Conservation (phyloP, 2,113 vertebrate species). For the Amblyopsis rosae region DNA sequence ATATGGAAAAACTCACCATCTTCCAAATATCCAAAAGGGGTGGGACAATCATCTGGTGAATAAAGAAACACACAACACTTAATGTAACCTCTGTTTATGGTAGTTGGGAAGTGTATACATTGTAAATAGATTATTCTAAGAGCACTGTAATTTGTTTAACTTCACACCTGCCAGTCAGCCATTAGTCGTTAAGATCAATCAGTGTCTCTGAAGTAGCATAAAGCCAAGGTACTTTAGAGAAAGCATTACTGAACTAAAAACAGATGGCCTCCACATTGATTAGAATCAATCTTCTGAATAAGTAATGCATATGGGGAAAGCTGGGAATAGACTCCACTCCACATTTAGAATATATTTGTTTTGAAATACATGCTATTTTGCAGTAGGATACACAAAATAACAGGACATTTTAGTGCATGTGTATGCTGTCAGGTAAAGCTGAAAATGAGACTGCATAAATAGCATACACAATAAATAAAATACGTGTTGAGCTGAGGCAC, state of each 20-base stretch:
- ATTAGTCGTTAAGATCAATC: slow-evolving; percentile 31
- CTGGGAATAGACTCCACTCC: background rate
- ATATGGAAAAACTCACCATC: slow-evolving; percentile 67
- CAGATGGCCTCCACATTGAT: slow-evolving; percentile 40
- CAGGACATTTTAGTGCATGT: background rate
- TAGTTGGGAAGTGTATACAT: too few species aligned
- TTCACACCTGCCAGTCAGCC: slow-evolving; percentile 1
- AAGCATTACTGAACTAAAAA: slow-evolving; percentile 66
- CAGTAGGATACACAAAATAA: background rate
- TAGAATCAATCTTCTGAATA: slow-evolving; percentile 38
- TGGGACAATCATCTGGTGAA: slow-evolving; percentile 65
- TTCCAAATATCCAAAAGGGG: slow-evolving; percentile 54
- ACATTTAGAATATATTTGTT: slow-evolving; percentile 1
- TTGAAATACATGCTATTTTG: background rate
- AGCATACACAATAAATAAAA: too few species aligned
- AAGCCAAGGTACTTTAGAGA: slow-evolving; percentile 59
- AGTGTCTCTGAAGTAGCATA: slow-evolving; percentile 23
- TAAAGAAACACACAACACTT: background rate
- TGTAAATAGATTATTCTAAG: too few species aligned
- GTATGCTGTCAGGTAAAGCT: too few species aligned
- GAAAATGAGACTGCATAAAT: too few species aligned
- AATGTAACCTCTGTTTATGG: background rate
- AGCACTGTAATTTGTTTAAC: too few species aligned
- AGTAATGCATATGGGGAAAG: slow-evolving; percentile 41
- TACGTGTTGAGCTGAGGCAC: background rate